These are phyloP conservation scores for Hoplodrina blanda DNA, from an alignment of 2,888 invertebrate genomes.

Conservation along the genomic window DNA sequence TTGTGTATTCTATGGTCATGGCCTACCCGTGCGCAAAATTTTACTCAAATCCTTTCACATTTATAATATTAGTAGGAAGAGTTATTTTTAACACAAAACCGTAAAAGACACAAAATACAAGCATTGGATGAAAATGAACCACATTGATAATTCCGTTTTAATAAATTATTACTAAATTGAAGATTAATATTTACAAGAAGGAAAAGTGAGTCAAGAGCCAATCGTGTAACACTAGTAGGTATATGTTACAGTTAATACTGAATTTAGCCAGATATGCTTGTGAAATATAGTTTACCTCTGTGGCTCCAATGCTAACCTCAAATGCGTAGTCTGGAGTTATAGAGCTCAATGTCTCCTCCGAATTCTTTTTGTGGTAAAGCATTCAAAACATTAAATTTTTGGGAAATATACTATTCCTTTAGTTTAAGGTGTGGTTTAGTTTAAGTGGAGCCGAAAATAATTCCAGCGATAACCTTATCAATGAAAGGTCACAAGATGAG, in stretches of 20 bases:
- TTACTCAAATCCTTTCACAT: neutral
- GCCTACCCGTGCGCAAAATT: neutral
- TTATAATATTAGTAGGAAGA: neutral
- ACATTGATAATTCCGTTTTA: neutral
- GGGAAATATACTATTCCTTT: too few species aligned
- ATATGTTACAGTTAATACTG: neutral
- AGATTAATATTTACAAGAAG: neutral
- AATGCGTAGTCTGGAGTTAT: slow-evolving; percentile 11
- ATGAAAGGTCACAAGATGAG: too few species aligned
- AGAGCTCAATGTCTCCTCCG: slow-evolving; percentile 2
- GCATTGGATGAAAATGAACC: neutral
- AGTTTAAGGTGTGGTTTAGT: too few species aligned
- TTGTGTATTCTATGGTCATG: neutral
- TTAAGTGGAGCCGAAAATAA: too few species aligned
- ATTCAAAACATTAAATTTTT: neutral
- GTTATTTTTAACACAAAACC: neutral
- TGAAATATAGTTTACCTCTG: slow-evolving; percentile 19
- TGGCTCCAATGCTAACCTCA: slow-evolving; percentile 22
- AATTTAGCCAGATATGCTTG: neutral
- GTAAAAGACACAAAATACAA: neutral
- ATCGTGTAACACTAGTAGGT: too few species aligned
- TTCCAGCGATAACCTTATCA: too few species aligned
- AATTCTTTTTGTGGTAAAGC: slow-evolving; percentile 24
- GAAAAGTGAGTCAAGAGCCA: neutral
- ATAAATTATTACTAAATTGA: neutral